Percentiles rank a stretch among this genome's conserved stretches.
These are phyloP conservation scores for Nothobranchius furzeri DNA, from an alignment of 2,113 vertebrate species.

Conservation along the genomic window DNA sequence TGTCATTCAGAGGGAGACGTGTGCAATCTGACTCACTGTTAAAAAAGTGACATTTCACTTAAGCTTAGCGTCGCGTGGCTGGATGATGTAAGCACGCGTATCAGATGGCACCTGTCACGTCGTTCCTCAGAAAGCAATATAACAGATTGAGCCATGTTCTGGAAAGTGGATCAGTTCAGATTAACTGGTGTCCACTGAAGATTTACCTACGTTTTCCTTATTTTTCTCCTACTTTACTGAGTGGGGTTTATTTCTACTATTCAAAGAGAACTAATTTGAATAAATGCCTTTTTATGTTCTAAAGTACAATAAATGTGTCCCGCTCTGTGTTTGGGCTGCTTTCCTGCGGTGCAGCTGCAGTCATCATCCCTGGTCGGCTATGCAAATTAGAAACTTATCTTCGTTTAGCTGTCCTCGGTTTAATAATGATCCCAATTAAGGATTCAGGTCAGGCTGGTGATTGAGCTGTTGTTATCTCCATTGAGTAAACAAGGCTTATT, in stretches of 20 bases:
- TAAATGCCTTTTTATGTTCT: slow-evolving; percentile 17
- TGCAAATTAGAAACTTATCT: slow-evolving; percentile 70
- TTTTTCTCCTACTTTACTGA: slow-evolving; percentile 1
- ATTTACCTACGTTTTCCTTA: slow-evolving; percentile 15
- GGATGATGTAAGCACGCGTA: slow-evolving; percentile 24
- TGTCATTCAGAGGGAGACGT: slow-evolving; percentile 36
- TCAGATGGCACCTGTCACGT: slow-evolving; percentile 42
- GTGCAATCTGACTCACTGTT: slow-evolving; percentile 49
- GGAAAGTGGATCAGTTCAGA: slow-evolving; percentile 52
- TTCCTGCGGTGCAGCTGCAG: slow-evolving; percentile 32
- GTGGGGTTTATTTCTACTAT: neutral
- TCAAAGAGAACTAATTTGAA: slow-evolving; percentile 19
- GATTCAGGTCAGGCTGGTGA: slow-evolving; percentile 71
- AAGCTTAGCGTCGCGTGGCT: slow-evolving; percentile 28
- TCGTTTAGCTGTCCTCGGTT: slow-evolving; percentile 49
- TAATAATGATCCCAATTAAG: slow-evolving; percentile 75
- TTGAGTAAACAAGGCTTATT: slow-evolving; percentile 75
- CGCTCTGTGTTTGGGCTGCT: slow-evolving; percentile 33
- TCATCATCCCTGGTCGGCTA: slow-evolving; percentile 44
- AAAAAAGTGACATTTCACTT: slow-evolving; percentile 68
- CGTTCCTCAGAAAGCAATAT: slow-evolving; percentile 33
- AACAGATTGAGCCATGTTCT: slow-evolving; percentile 27
- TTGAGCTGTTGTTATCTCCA: slow-evolving; percentile 75
- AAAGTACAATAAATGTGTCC: slow-evolving; percentile 31
- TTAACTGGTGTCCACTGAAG: slow-evolving; percentile 31